Base-by-base conservation (phyloP, 2,113 vertebrate genomes). In the Lophochroa leadbeateri region DNA sequence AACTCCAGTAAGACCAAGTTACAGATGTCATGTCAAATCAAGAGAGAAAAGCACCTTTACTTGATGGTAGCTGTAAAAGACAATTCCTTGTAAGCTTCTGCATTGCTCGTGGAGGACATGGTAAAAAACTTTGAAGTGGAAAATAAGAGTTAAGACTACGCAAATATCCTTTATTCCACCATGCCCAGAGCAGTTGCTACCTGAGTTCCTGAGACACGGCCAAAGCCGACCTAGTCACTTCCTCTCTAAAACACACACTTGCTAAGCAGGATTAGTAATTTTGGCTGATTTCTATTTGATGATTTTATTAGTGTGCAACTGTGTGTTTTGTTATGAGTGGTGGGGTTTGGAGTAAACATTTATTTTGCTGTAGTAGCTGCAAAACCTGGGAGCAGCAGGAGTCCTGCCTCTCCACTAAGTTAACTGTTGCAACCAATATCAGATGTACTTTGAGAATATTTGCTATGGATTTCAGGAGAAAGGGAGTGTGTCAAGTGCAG, bases 381-480 rank as follows among this genome's bases (percentile, higher is more conserved):
- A 14, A 68, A 85, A 63, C 86, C 46, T 0, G 10, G 20, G 19
- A 88, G 9, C 44, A 82, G 52, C 17, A 20, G 37, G 57, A 67
- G 25, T 87, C 37, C 61, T 76, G 39, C 19, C 58, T 79, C 31
- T 85, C 17, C 16, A 33, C 49, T 63, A 44, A 84, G 65, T 61
- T 76, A 90, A 68, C 68, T 68, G 33, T 76, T 88, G 64, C 49
- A 57, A 72, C 65, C 47, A 83, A 4, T 83, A 68, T 25, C 6
- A 3, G 28, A 82, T 75, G 37, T 43, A 52, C 33, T 82, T 61
- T 39, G 35, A 88, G 25, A 52, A 7, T 83, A 44, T 94, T 94
- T 93, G 37, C 70, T 77, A 12, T 52, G 61, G 86, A 96, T 90
- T 92, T 91, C 79, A 69, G 57, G 39, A 89, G 70, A 64, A 69